phyloP scores from a whole-genome alignment of 2,113 vertebrate species.

The Mesitornis unicolor region DNA sequence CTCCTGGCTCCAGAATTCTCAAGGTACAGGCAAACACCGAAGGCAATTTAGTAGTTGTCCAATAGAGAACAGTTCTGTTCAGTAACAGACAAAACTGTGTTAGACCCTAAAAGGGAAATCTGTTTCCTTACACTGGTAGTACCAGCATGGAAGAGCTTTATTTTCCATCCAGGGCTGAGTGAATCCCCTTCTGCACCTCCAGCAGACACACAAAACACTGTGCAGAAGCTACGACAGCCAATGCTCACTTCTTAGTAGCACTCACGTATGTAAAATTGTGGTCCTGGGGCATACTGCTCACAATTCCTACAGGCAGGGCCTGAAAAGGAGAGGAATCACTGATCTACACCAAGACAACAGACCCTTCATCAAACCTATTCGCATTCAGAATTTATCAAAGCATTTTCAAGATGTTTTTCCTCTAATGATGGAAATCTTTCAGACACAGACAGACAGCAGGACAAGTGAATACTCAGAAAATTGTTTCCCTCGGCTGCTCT shows the following conservation, averaged over 20 bases:
- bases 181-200: not conserved
- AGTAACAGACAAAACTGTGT: fast-evolving
- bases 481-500: not conserved
- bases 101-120: not conserved
- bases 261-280: fast-evolving
- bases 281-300: not conserved
- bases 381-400: not conserved
- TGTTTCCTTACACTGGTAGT: not conserved
- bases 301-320: not conserved
- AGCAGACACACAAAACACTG: not conserved
- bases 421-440: not conserved
- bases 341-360: not conserved
- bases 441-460: not conserved
- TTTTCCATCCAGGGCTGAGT: too few relatives aligned
- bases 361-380: not conserved
- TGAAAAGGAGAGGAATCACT: not conserved
- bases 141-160: not conserved
- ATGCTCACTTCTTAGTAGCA: too few relatives aligned
- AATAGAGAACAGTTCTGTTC: not conserved
- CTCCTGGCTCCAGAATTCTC: not conserved
- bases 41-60: not conserved
- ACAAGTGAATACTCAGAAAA: not conserved
- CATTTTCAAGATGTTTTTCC: not conserved
- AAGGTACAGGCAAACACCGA: not conserved
- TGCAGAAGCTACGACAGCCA: not conserved